Percentiles rank a stretch among this genome's conserved stretches.
Evolutionary conservation across 1,140 invertebrate species (phyloP).

Genomic region (Metopolophium dirhodum): DNA sequence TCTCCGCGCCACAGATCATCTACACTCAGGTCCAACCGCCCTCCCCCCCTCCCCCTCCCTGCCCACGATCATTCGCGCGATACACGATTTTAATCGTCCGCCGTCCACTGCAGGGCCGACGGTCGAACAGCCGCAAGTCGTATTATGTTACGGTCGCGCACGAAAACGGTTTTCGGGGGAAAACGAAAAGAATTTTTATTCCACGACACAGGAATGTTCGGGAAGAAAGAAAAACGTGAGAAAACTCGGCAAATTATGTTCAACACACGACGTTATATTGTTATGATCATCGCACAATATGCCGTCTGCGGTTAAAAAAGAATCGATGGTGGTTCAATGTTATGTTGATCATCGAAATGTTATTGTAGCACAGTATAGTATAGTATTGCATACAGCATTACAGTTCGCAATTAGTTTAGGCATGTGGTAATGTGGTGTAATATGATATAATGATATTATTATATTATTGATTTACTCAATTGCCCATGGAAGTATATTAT

Average conservation of each 20-base stretch:
- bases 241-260: neutral
- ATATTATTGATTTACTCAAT: too few species aligned
- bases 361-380: neutral
- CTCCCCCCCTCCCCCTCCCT: neutral
- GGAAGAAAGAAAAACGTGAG: neutral
- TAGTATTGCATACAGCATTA: neutral
- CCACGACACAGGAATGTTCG: neutral
- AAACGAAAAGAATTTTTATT: conserved; percentile 13
- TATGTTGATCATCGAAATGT: neutral
- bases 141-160: neutral
- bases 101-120: neutral
- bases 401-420: neutral
- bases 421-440: neutral
- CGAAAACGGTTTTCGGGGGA: neutral
- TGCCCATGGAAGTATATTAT: too few species aligned
- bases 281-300: too few species aligned
- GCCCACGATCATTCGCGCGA: conserved; percentile 11
- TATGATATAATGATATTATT: too few species aligned
- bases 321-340: neutral
- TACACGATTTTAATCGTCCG: conserved; percentile 32
- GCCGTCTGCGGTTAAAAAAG: neutral
- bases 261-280: neutral
- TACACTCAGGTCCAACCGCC: neutral
- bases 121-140: neutral
- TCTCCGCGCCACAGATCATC: neutral